These are phyloP conservation scores for Rhadina sibilatrix DNA, from an alignment of 2,113 vertebrate genomes.

Conservation along the genomic window DNA sequence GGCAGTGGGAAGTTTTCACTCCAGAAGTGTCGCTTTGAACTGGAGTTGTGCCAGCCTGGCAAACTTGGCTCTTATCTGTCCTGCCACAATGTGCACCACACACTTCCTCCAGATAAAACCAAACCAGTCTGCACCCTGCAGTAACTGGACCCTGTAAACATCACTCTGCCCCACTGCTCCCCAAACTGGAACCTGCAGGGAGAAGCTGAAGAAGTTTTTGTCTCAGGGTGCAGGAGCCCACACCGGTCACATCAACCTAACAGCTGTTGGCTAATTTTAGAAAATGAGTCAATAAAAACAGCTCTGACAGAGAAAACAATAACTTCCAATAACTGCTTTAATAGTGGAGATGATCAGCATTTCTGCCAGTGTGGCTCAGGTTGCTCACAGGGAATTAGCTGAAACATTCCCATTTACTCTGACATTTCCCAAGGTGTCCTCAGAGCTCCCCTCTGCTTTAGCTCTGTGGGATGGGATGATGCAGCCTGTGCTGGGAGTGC, in stretches of 20 bases:
- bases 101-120: background rate
- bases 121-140: background rate
- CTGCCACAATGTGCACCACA: background rate
- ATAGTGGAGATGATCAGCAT: background rate
- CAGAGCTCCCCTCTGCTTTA: background rate
- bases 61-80: background rate
- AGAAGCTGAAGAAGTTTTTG: background rate
- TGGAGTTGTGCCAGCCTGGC: background rate
- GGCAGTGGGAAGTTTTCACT: background rate
- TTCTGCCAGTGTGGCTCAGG: background rate
- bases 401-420: rapidly evolving
- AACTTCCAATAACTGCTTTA: background rate
- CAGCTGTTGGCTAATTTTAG: background rate
- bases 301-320: background rate
- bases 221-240: background rate
- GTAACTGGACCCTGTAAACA: background rate
- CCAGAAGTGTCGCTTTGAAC: background rate
- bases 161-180: background rate
- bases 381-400: background rate
- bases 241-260: background rate
- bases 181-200: background rate
- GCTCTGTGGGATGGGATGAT: background rate
- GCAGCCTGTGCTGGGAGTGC: background rate
- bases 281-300: background rate
- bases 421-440: background rate